Percentiles rank a stretch among this genome's conserved stretches.
phyloP scores from a whole-genome alignment of 2,888 invertebrate genomes.

The Eupithecia dodoneata region DNA sequence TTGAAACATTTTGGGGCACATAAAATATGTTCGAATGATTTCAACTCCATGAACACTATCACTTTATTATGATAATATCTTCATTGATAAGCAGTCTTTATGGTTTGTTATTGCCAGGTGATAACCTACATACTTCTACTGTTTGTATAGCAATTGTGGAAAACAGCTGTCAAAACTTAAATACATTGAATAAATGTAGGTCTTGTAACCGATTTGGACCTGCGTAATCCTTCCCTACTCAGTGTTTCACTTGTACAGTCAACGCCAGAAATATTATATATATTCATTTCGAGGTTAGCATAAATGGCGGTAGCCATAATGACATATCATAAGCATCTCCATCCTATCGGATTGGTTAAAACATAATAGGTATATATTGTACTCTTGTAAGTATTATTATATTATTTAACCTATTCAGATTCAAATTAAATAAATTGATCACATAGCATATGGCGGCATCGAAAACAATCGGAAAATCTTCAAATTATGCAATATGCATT shows the following conservation, averaged over 20 bases:
- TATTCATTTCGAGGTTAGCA: not conserved
- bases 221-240: not conserved
- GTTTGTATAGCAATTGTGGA: conserved; percentile 34
- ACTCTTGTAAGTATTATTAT: not conserved
- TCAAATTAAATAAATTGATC: not conserved
- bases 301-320: not conserved
- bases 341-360: not conserved
- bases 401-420: not conserved
- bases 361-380: not conserved
- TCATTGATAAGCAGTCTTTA: conserved; percentile 56
- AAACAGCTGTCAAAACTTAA: conserved; percentile 42
- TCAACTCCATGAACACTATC: conserved; percentile 50
- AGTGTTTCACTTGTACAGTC: not conserved
- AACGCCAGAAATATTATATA: no score
- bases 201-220: conserved; percentile 7
- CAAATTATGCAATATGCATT: conserved; percentile 43
- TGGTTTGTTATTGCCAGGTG: conserved; percentile 55
- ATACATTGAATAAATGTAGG: conserved; percentile 10
- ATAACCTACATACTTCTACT: conserved; percentile 60
- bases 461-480: conserved; percentile 24
- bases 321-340: not conserved
- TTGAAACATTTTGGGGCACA: not conserved
- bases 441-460: conserved; percentile 2
- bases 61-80: conserved; percentile 40
- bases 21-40: conserved; percentile 52